These are phyloP conservation scores for Siniperca obscura DNA, from an alignment of 2,797 vertebrate genomes.

Conservation along the genomic window DNA sequence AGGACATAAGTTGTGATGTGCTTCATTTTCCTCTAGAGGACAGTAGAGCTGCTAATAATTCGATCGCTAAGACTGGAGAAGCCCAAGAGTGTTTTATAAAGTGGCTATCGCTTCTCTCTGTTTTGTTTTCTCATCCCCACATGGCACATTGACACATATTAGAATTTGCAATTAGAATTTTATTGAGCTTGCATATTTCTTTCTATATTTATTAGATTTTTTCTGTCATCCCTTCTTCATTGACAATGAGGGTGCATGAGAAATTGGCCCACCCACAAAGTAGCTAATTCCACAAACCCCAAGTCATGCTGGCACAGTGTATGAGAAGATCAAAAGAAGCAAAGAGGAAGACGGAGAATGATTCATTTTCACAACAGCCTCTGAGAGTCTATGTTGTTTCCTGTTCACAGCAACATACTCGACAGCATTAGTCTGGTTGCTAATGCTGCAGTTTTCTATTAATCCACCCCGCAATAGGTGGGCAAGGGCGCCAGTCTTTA, in stretches of 20 bases:
- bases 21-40: conserved; percentile 65
- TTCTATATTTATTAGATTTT: background rate
- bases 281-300: conserved; percentile 15
- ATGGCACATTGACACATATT: conserved; percentile 18
- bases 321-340: conserved; percentile 38
- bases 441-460: conserved; percentile 44
- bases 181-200: background rate
- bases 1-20: conserved; percentile 24
- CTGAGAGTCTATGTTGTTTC: conserved; percentile 4
- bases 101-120: background rate
- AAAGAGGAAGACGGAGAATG: conserved; percentile 13
- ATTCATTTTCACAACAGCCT: conserved; percentile 31
- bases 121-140: conserved; percentile 4
- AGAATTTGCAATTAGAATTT: background rate
- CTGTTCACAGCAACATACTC: background rate
- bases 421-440: conserved; percentile 4
- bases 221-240: background rate
- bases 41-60: conserved; percentile 67
- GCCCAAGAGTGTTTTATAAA: background rate
- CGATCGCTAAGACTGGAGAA: background rate
- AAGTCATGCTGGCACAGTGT: conserved; percentile 8
- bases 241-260: background rate
- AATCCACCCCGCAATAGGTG: conserved; percentile 37
- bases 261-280: conserved; percentile 18
- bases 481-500: conserved; percentile 27